Percentiles rank a stretch among this genome's conserved stretches.
Conservation (phyloP, 2,113 vertebrate species). For the Strigops habroptila region DNA sequence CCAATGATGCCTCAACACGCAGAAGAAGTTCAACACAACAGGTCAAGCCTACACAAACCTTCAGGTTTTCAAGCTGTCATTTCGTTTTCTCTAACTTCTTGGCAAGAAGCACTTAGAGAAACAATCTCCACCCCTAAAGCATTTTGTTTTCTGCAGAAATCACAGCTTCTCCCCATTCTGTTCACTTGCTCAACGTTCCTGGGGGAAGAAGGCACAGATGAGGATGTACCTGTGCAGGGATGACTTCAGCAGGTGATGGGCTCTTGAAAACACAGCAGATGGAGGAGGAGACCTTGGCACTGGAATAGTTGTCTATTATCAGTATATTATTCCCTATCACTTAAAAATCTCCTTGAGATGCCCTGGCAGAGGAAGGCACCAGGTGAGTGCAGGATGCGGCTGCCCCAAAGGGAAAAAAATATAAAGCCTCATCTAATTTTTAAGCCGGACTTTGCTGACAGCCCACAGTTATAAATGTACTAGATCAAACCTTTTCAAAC, state of each 20-base stretch:
- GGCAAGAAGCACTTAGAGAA: neutral
- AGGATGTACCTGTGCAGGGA: neutral
- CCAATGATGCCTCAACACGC: rapidly evolving
- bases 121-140: neutral
- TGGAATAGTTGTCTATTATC: neutral
- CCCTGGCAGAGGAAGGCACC: conserved; percentile 1
- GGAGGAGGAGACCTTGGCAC: neutral
- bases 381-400: neutral
- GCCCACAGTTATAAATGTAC: neutral
- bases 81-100: neutral
- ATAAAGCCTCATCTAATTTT: neutral
- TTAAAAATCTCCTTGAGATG: neutral
- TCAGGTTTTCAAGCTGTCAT: neutral
- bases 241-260: rapidly evolving
- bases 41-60: neutral
- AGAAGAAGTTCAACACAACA: neutral
- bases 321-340: neutral
- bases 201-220: neutral
- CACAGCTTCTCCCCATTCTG: neutral
- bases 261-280: neutral
- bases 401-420: neutral
- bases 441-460: conserved; percentile 7
- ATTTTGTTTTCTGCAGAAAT: neutral
- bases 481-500: neutral
- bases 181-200: neutral